Conservation (phyloP, 2,113 vertebrate species). For the Marmota monax region DNA sequence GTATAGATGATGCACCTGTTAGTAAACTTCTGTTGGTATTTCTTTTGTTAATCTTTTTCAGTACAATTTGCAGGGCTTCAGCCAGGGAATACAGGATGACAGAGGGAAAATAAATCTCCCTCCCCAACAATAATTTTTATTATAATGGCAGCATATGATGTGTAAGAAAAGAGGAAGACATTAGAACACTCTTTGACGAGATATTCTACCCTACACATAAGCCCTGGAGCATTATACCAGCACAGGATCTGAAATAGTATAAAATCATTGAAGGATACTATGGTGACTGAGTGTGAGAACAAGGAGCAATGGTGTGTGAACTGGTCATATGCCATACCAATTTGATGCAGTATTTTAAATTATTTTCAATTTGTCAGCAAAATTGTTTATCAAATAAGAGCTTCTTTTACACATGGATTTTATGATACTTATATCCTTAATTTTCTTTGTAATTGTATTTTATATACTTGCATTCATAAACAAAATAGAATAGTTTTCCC, state of each 20-base stretch:
- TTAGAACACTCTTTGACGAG: neutral
- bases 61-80: neutral
- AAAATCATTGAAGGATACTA: conserved; percentile 19
- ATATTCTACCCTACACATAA: neutral
- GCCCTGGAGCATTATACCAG: neutral
- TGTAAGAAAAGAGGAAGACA: neutral
- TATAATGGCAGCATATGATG: neutral
- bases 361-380: neutral
- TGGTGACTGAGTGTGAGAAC: neutral
- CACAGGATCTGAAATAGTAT: neutral
- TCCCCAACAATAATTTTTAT: neutral
- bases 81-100: neutral
- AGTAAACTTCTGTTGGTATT: neutral
- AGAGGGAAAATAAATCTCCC: neutral
- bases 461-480: neutral
- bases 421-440: neutral
- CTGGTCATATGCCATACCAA: neutral
- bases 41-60: neutral
- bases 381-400: neutral
- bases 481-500: neutral
- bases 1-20: neutral
- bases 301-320: neutral
- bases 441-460: conserved; percentile 54
- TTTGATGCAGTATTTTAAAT: neutral
- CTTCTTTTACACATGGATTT: neutral